Evolutionary conservation across 2,888 invertebrate species (phyloP), one percentile per base, ranked within the genome.

Genomic region (Uropetala carovei): DNA sequence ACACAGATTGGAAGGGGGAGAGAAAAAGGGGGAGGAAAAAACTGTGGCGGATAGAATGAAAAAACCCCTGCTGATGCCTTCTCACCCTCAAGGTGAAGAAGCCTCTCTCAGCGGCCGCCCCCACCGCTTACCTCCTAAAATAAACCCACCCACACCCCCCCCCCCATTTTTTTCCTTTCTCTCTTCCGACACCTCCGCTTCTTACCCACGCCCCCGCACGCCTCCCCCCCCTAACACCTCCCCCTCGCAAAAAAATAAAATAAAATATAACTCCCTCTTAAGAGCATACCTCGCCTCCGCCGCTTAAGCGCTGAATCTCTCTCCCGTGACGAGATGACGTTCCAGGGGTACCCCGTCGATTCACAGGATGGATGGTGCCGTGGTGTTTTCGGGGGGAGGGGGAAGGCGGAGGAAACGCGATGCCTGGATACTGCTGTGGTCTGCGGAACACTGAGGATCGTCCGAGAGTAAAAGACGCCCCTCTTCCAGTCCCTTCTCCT

Each of bases 391-490:
- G n/a, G 85, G 57, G n/a, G 57, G 85, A 57, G n/a, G 58, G 22
- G n/a, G 85, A 85, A 27, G 85, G 9, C 2, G 85, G 16, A 22
- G 56, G n/a, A 27, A 59, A 30, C 86, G 60, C 86, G 18, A 60
- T 64, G 64, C 64, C 89, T 89, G 64, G 89, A 43, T 89, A 64
- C 89, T 68, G 68, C 89, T 89, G 89, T 43, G 89, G 89, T 68
- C 89, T 89, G 89, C 64, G 89, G 89, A 89, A 60, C 64, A 89
- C 89, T 89, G 68, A 89, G 64, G 89, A 89, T 89, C 30, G 30
- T 64, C 86, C 14, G 86, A 86, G 27, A 18, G 75, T 75, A 27
- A 22, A 75, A 22, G 75, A 75, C 75, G 22, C 22, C 75, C 75
- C 22, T 75, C 75, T 18, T 68, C 59, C 58, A 85, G n/a, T n/a